These are phyloP conservation scores for Pasiphila rectangulata DNA, from an alignment of 2,888 invertebrate genomes.

Conservation along the genomic window DNA sequence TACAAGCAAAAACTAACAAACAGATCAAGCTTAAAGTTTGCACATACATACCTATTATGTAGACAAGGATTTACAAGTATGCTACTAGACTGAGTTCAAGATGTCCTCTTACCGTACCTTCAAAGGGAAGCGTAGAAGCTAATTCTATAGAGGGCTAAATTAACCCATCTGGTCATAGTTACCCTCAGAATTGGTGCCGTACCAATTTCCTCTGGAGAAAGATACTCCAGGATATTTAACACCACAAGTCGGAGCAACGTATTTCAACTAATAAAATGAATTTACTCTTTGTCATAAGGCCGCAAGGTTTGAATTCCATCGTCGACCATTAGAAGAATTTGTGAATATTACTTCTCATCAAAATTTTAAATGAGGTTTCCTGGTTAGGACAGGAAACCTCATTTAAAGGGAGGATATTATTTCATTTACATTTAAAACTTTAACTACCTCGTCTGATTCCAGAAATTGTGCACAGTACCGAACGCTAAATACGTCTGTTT, in stretches of 20 bases:
- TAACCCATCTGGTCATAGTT: too few relatives aligned
- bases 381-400: conserved; percentile 9
- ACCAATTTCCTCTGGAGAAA: too few relatives aligned
- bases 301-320: background rate
- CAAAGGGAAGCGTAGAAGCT: too few relatives aligned
- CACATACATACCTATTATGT: too few relatives aligned
- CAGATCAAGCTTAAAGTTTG: too few relatives aligned
- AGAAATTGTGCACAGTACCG: background rate
- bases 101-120: too few relatives aligned
- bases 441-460: background rate
- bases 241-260: background rate
- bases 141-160: too few relatives aligned
- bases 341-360: conserved; percentile 9
- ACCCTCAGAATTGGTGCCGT: too few relatives aligned
- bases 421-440: conserved; percentile 4
- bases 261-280: background rate
- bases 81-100: too few relatives aligned
- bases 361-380: conserved; percentile 1
- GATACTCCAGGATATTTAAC: background rate
- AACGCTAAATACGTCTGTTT: background rate
- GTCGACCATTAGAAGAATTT: background rate
- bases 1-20: too few relatives aligned
- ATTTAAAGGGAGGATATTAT: conserved; percentile 10
- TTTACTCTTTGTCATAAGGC: background rate
- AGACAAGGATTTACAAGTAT: too few relatives aligned